Base-by-base conservation (phyloP, 2,888 invertebrate species). In the Pollenia angustigena region DNA sequence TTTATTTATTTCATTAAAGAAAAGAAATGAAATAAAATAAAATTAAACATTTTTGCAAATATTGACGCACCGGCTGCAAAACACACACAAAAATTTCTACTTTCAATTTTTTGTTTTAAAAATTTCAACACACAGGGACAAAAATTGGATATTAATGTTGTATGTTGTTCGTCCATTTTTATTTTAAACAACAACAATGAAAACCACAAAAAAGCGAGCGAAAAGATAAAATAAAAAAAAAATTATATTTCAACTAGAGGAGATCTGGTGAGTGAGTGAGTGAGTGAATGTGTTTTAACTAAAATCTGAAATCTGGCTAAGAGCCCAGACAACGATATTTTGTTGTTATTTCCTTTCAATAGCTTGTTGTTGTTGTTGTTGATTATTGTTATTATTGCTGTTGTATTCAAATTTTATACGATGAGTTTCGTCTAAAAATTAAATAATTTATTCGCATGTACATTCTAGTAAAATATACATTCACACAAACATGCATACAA, bases 241-340 rank as follows among this genome's bases (percentile, higher is more conserved):
- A 18, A n/a, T 50, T 32, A 32, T 6, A 32, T 32, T 32, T 32
- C 32, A 6, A 32, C 46, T 64, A 50, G 18, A 40, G 42, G 54
- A 69, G 54, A 54, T 32, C 32, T 32, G 32, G 10, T 42, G 12
- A 16, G 32, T 80, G 44, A 52, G 32, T 80, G 44, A 52, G 16
- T 81, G 46, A 68, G 60, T 62, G 54, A 62, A 32, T 74, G 54
- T 46, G 56, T 66, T 46, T 18, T 69, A 74, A 62, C 62, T 54
- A 71, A 79, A 72, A 80, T 46, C 46, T 50, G 74, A 83, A 89
- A 88, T 87, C 90, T 92, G 91, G 92, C 91, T 89, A 88, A 78
- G 88, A 90, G 91, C 92, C 92, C 92, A 91, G 91, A 90, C 32
- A 32, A 32, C 90, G 83, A 86, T 89, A 83, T 79, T 80, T 88